Evolutionary conservation across 2,797 vertebrate species (phyloP), one percentile per base, ranked within the genome.

Genomic region (Kryptolebias ocellatus): DNA sequence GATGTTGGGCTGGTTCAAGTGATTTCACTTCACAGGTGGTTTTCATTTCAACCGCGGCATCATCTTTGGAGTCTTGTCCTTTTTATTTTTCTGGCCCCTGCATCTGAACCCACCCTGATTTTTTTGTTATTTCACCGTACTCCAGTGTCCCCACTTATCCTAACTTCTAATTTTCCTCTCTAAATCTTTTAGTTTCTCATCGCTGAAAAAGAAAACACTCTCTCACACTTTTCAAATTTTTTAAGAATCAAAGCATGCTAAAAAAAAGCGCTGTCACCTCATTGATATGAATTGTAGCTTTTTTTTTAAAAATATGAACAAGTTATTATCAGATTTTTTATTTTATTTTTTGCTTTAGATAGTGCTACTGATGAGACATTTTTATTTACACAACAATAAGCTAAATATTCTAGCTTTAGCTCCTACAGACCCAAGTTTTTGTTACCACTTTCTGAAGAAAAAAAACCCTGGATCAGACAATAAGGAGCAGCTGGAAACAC

Each of bases 41-140:
- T 92, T 84, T 83, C 53, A 86, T 92, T 89, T 81, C 46, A 63
- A 67, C 53, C 50, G 80, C 74, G 83, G 71, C 79, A 83, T 89
- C 81, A 75, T 88, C 80, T 81, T 79, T 58, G 53, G 74, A 79
- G 83, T 81, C 58, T 66, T 51, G 61, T 64, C 63, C 17, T 67
- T 51, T 66, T 76, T 42, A 72, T 62, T 56, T 72, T 63, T 76
- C 62, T 83, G 68, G 79, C 62, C 50, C 15, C 50, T 56, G 42
- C 59, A 47, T 60, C 52, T 34, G 0, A 45, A 60, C 28, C 46
- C 71, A 64, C 64, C 67, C 46, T 7, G 2, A 10, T 42, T 70
- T 39, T 62, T 75, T 51, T 67, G 75, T 55, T 34, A 3, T 16
- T 45, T 80, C 67, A 72, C 60, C 64, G 52, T 53, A 80, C 76